Evolutionary conservation across 1,140 invertebrate species (phyloP).

Genomic region (Sinonovacula constricta): DNA sequence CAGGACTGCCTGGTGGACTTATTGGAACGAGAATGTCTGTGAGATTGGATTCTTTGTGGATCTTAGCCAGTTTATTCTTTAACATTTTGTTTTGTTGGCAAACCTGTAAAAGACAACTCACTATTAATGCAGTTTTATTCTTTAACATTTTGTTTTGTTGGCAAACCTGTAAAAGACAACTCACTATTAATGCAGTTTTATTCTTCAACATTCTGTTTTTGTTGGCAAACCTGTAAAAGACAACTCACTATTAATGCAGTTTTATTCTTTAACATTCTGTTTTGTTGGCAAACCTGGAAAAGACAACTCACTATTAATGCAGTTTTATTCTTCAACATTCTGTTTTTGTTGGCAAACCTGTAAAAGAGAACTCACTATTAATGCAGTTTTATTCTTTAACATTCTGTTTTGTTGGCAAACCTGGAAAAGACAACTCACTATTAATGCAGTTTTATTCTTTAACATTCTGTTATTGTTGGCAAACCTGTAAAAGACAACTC

Average conservation of each 20-base stretch:
- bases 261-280: conserved; percentile 10
- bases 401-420: conserved; percentile 46
- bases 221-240: conserved; percentile 35
- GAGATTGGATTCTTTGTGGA: conserved; percentile 40
- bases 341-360: conserved; percentile 51
- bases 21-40: conserved; percentile 38
- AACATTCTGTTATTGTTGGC: too few relatives aligned
- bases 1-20: conserved; percentile 21
- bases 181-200: not conserved
- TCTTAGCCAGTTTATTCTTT: conserved; percentile 37
- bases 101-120: conserved; percentile 23
- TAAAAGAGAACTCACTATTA: not conserved
- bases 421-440: conserved; percentile 12
- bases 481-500: too few relatives aligned
- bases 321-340: not conserved
- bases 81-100: conserved; percentile 44
- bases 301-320: not conserved
- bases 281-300: conserved; percentile 43
- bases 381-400: not conserved
- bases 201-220: conserved; percentile 26
- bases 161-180: conserved; percentile 27
- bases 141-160: conserved; percentile 36
- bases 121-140: not conserved
- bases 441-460: not conserved
- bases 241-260: not conserved